Conservation (phyloP, 1,140 invertebrate species). For the Temnothorax curvispinosus region DNA sequence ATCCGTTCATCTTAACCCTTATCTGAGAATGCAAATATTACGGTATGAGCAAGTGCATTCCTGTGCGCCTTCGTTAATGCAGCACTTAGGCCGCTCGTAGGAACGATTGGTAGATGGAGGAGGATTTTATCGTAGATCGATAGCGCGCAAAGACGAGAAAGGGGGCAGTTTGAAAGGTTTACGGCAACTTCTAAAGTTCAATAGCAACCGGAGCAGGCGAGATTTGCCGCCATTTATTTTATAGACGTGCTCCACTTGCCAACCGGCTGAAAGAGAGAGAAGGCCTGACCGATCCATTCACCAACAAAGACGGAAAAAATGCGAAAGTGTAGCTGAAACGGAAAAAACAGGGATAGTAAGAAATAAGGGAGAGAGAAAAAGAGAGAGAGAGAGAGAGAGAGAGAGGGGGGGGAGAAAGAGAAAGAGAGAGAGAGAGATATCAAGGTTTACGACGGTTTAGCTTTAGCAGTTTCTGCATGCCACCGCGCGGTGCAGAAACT, state of each 20-base stretch:
- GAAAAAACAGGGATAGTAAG: background rate
- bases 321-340: background rate
- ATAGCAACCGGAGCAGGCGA: conserved; percentile 66
- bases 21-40: background rate
- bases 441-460: conserved; percentile 61
- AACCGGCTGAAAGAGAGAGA: conserved; percentile 15
- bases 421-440: conserved; percentile 32
- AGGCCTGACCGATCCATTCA: conserved; percentile 37
- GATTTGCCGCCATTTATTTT: conserved; percentile 73
- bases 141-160: conserved; percentile 55
- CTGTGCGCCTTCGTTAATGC: conserved; percentile 41
- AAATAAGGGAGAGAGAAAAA: background rate
- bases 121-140: conserved; percentile 64
- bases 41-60: conserved; percentile 26
- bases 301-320: conserved; percentile 22
- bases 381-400: conserved; percentile 15
- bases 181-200: conserved; percentile 70
- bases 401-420: background rate
- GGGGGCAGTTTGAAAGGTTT: conserved; percentile 58
- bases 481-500: conserved; percentile 44
- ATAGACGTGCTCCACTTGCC: conserved; percentile 71
- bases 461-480: conserved; percentile 52
- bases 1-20: background rate
- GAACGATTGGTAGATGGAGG: conserved; percentile 1
- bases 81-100: background rate